Percentiles rank a stretch among this genome's conserved stretches.
Evolutionary conservation across 1,140 invertebrate genomes (phyloP).

Genomic region (Pentalonia nigronervosa): DNA sequence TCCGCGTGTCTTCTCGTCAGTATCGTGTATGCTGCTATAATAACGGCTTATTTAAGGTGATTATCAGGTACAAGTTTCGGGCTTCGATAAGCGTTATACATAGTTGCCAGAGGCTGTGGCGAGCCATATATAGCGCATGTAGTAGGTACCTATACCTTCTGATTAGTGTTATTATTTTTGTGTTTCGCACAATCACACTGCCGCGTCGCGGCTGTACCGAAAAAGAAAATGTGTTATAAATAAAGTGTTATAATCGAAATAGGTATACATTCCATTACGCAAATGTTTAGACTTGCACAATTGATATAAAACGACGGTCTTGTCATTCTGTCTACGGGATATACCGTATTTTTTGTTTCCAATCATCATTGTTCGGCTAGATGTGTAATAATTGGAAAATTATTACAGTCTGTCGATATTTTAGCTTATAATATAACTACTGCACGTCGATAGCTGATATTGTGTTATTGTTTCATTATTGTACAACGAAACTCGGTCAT

Average conservation of each 20-base stretch:
- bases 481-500: conserved; percentile 20
- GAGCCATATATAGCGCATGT: neutral
- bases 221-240: conserved; percentile 3
- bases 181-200: neutral
- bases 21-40: neutral
- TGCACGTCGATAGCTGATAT: neutral
- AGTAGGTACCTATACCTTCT: neutral
- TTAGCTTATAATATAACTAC: neutral
- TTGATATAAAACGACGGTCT: neutral
- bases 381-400: neutral
- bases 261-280: neutral
- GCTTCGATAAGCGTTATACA: neutral
- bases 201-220: neutral
- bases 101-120: neutral
- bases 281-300: neutral
- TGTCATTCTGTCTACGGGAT: conserved; percentile 3
- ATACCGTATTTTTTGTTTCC: neutral
- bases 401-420: neutral
- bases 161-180: conserved; percentile 6
- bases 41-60: neutral
- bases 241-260: neutral
- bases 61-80: neutral
- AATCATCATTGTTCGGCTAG: neutral
- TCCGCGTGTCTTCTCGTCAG: neutral
- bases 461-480: neutral